A percentile compares a stretch with the other conserved stretches of the same genome.
These are phyloP conservation scores for Trachelus iudaicus DNA, from an alignment of 2,888 invertebrate species.

Conservation along the genomic window DNA sequence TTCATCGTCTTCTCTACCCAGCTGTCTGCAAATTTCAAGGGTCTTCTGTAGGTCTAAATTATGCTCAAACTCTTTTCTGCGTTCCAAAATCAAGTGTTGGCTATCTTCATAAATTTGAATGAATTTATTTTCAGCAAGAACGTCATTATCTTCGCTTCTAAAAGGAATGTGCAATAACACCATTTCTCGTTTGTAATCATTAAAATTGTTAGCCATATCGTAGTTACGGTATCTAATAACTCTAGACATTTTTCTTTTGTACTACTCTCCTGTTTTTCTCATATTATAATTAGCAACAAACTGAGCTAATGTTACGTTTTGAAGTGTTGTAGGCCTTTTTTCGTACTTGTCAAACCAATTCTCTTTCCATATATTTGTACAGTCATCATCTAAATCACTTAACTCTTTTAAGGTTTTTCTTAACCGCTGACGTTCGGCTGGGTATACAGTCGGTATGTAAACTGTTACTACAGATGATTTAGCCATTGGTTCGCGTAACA, in stretches of 20 bases:
- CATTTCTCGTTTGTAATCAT: conserved; percentile 46
- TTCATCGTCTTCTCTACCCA: conserved; percentile 12
- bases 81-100: conserved; percentile 40
- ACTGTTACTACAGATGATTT: conserved; percentile 45
- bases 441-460: conserved; percentile 44
- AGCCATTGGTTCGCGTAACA: conserved; percentile 63
- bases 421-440: conserved; percentile 53
- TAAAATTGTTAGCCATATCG: conserved; percentile 48
- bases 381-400: conserved; percentile 21
- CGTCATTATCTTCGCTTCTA: conserved; percentile 53
- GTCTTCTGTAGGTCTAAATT: conserved; percentile 51
- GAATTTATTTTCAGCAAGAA: conserved; percentile 54
- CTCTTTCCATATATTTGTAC: conserved; percentile 50
- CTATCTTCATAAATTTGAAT: conserved; percentile 51
- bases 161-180: conserved; percentile 53
- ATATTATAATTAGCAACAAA: conserved; percentile 54
- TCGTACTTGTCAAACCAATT: conserved; percentile 61
- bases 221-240: conserved; percentile 58
- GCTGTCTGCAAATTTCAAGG: conserved; percentile 19
- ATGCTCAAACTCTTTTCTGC: conserved; percentile 49
- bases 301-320: conserved; percentile 53
- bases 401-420: conserved; percentile 49
- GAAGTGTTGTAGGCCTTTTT: conserved; percentile 53
- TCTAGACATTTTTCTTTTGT: conserved; percentile 36
- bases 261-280: conserved; percentile 19